Conservation (phyloP, 2,113 vertebrate species). For the Bos taurus region ARS-UCD2.0 NC_037333.1:91884001-91884500, state of each 20-base stretch:
- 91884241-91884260: background rate
- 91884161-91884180: background rate
- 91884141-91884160: background rate
- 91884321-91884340: background rate
- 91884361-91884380: background rate
- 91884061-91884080: background rate
- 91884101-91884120: background rate
- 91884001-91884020: background rate
- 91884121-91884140: background rate
- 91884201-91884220: background rate
- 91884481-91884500: background rate
- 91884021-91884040: background rate
- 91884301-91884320: background rate
- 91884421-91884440: background rate
- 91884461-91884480: background rate
- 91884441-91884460: background rate
- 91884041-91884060: background rate
- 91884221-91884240: background rate
- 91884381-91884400: slow-evolving; percentile 19
- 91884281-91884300: background rate
- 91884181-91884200: background rate
- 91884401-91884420: background rate
- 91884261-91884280: background rate
- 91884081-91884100: background rate
- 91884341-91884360: background rate